phyloP scores from a whole-genome alignment of 2,797 vertebrate genomes.

The Pipistrellus pipistrellus region DNA sequence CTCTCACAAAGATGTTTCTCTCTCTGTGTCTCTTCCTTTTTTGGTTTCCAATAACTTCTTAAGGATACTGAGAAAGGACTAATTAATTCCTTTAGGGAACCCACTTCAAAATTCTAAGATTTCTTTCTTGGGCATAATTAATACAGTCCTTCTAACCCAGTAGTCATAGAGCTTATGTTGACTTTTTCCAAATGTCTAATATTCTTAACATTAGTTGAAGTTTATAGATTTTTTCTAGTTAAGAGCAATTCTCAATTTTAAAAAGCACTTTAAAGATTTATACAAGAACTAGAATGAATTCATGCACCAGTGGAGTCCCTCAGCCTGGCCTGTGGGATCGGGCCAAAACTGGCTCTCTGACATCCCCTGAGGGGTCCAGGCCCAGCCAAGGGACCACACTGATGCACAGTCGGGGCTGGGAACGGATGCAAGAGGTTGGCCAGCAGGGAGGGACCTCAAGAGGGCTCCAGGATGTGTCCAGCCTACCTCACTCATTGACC shows the following conservation, averaged over 20 bases:
- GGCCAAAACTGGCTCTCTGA: too few species aligned
- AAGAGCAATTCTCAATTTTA: constrained; percentile 14
- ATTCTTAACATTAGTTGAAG: constrained; percentile 15
- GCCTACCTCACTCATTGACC: background rate
- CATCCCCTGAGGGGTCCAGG: too few species aligned
- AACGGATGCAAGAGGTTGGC: too few species aligned
- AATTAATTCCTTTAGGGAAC: constrained; percentile 22
- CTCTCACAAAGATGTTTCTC: background rate
- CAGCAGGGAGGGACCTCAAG: too few species aligned
- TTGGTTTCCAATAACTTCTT: constrained; percentile 6
- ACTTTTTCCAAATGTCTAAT: background rate
- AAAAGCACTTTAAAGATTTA: constrained; percentile 39
- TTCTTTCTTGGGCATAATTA: background rate
- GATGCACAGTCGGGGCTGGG: too few species aligned
- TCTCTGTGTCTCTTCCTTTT: background rate
- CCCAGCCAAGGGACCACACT: too few species aligned
- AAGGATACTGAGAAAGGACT: background rate
- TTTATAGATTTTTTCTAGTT: constrained; percentile 19
- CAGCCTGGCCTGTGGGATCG: too few species aligned
- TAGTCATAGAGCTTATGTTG: background rate
- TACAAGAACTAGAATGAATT: background rate
- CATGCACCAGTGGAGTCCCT: too few species aligned
- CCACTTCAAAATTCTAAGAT: constrained; percentile 48
- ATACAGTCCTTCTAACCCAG: background rate
- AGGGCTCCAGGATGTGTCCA: too few species aligned